Base-by-base conservation (phyloP, 2,888 invertebrate species). In the Tipula vernalis region DNA sequence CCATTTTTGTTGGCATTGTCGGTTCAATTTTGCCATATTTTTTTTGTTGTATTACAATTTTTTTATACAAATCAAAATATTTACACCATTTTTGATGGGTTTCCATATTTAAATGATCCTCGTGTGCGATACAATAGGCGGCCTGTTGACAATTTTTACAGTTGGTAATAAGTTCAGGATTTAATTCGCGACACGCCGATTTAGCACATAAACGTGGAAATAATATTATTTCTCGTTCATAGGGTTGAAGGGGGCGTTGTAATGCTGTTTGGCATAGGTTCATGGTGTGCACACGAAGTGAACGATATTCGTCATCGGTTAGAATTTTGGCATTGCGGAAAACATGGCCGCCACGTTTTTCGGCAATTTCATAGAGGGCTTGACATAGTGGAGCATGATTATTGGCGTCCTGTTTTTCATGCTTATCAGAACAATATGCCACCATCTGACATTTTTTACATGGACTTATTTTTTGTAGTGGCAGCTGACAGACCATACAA, bases 171-270 rank as follows among this genome's bases (percentile, higher is more conserved):
- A 91, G 92, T 15, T 90, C 90, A 85, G 91, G 92, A 83, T 91
- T 90, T 91, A 93, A 93, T 88, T 94, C 93, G 87, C 94, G 92
- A 89, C 96, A 96, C 0, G 90, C 90, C 0, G 91, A 89, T 6
- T 93, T 91, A 0, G 90, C 90, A 88, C 96, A 96, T 4, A 95
- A 91, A 87, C 94, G 93, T 0, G 95, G 95, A 89, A 95, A 96
- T 36, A 95, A 91, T 36, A 96, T 90, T 0, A 94, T 93, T 89
- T 96, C 96, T 87, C 94, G 94, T 89, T 96, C 96, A 91, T 94
- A 95, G 0, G 94, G 93, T 13, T 93, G 92, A 83, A 96, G 89
- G 2, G 92, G 90, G 10, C 95, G 92, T 88, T 93, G 93, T 3
- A 95, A 90, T 2, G 92, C 91, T 87, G 93, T 92, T 89, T 95